phyloP scores from a whole-genome alignment of 2,797 vertebrate species.

The Neopelma chrysocephalum region DNA sequence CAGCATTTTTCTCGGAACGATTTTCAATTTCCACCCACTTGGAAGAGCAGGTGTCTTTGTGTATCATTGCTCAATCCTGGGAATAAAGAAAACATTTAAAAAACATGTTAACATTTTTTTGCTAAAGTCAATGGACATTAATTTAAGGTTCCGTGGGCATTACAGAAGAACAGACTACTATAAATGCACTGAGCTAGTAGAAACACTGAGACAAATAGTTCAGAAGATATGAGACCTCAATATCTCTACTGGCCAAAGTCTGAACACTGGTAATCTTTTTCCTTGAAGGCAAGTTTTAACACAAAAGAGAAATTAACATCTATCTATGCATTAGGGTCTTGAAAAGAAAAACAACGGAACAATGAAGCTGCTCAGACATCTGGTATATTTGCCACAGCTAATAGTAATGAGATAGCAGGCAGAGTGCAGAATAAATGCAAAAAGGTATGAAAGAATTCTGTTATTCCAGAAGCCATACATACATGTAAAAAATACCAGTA shows the following conservation, averaged over 20 bases:
- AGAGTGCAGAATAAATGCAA: slow-evolving; percentile 11
- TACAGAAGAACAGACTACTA: not conserved
- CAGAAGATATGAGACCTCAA: not conserved
- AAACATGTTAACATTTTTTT: not conserved
- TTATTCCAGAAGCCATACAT: not conserved
- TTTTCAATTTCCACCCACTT: slow-evolving; percentile 33
- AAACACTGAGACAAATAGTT: not conserved
- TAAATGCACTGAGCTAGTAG: not conserved
- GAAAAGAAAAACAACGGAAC: slow-evolving; percentile 42
- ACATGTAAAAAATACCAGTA: not conserved
- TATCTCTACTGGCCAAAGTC: not conserved
- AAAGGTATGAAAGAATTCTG: slow-evolving; percentile 14
- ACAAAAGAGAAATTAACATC: slow-evolving; percentile 55
- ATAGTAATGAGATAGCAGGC: not conserved
- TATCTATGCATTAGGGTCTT: not conserved
- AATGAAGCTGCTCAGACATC: slow-evolving; percentile 43
- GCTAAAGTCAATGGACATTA: not conserved
- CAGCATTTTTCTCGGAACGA: not conserved
- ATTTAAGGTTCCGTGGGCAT: not conserved
- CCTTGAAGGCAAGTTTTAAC: not conserved
- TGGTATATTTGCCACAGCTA: slow-evolving; percentile 34
- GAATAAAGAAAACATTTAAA: slow-evolving; percentile 11
- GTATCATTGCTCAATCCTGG: not conserved
- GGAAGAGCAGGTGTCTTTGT: slow-evolving; percentile 31
- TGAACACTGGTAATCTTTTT: slow-evolving; percentile 31